A percentile compares a stretch with the other conserved stretches of the same genome.
Evolutionary conservation across 1,140 invertebrate genomes (phyloP).

Genomic region (Cyclargus thomasi): DNA sequence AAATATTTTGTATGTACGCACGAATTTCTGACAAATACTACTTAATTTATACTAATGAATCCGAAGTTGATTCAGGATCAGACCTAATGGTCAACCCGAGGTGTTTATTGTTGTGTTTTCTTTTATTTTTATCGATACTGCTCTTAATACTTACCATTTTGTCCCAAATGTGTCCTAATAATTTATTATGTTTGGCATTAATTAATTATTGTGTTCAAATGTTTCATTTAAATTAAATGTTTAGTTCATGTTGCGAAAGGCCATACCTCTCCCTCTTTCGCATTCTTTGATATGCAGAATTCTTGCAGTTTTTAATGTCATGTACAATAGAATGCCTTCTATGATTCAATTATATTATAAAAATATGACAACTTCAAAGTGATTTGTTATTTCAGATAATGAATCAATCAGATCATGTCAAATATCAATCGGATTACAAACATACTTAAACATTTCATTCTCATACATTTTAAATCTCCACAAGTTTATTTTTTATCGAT

Average conservation of each 20-base stretch:
- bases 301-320: no score
- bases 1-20: conserved; percentile 60
- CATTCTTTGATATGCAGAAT: background rate
- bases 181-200: background rate
- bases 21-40: conserved; percentile 68
- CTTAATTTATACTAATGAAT: conserved; percentile 72
- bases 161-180: background rate
- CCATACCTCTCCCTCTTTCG: background rate
- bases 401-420: background rate
- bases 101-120: conserved; percentile 32
- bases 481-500: conserved; percentile 26
- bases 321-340: no score
- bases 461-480: background rate
- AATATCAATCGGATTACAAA: background rate
- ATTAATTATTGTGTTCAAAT: conserved; percentile 11
- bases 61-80: conserved; percentile 53
- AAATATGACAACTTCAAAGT: no score
- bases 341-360: no score
- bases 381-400: no score
- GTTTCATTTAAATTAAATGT: background rate
- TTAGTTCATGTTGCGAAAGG: background rate
- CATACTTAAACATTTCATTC: no score
- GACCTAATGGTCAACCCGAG: conserved; percentile 35
- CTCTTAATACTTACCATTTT: background rate
- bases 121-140: conserved; percentile 24